A percentile compares a stretch with the other conserved stretches of the same genome.
phyloP scores from a whole-genome alignment of 2,888 invertebrate genomes.

The Priocnemis perturbator region DNA sequence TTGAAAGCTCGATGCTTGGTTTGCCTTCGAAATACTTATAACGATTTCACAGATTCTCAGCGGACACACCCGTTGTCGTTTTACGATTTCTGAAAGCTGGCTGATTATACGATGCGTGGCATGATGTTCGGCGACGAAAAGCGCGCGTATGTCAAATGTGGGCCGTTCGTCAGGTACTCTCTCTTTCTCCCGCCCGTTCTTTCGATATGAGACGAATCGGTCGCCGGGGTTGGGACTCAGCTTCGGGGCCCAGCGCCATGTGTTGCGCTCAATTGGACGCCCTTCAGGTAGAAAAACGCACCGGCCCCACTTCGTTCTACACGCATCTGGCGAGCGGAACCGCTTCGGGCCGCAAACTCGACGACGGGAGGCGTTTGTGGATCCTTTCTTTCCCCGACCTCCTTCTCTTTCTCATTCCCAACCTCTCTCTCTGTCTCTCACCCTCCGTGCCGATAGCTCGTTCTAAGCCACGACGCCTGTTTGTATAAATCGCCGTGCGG shows the following conservation, averaged over 20 bases:
- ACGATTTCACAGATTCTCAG: no score
- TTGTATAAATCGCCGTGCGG: not conserved
- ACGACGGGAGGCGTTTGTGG: slow-evolving; percentile 11
- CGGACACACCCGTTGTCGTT: no score
- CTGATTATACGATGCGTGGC: no score
- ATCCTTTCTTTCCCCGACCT: no score
- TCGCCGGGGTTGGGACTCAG: slow-evolving; percentile 4
- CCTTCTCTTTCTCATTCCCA: no score
- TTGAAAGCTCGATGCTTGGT: no score
- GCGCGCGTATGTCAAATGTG: not conserved
- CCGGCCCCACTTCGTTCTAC: slow-evolving; percentile 37
- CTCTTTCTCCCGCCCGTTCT: not conserved
- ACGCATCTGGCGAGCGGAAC: slow-evolving; percentile 69
- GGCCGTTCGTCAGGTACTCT: no score
- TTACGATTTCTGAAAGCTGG: no score
- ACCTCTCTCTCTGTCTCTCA: slow-evolving; percentile 1
- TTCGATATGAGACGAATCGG: slow-evolving; percentile 7
- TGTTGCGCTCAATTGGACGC: slow-evolving; percentile 64
- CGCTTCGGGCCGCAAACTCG: slow-evolving; percentile 37
- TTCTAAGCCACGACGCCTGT: not conserved
- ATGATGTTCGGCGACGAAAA: no score
- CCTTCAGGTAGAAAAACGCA: slow-evolving; percentile 67
- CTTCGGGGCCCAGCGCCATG: slow-evolving; percentile 55
- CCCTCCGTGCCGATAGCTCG: not conserved
- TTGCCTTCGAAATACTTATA: no score